Evolutionary conservation across 2,113 vertebrate species (phyloP).

Genomic region (Kobus ellipsiprymnus): DNA sequence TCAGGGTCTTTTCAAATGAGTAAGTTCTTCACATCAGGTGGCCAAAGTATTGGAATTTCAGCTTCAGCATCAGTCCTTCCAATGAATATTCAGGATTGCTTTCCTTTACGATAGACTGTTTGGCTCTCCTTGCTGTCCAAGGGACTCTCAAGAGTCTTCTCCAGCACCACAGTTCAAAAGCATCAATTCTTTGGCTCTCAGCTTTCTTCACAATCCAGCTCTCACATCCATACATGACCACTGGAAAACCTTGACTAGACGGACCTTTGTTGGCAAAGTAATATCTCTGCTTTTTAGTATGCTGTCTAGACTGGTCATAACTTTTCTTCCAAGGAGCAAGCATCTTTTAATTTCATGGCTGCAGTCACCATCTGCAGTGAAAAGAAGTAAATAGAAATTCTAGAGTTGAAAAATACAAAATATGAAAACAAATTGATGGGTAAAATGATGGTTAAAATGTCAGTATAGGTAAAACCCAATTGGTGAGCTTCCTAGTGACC

Average conservation of each 20-base stretch:
- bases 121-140: not conserved
- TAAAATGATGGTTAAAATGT: not conserved
- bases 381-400: not conserved
- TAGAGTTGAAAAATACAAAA: not conserved
- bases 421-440: not conserved
- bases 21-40: rapidly evolving
- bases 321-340: not conserved
- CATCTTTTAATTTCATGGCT: not conserved
- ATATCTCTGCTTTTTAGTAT: not conserved
- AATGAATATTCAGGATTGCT: not conserved
- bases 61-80: not conserved
- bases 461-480: not conserved
- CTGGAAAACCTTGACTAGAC: not conserved
- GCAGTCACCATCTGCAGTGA: not conserved
- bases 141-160: not conserved
- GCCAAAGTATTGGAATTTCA: not conserved
- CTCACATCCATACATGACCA: not conserved
- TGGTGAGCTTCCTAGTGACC: not conserved
- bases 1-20: not conserved
- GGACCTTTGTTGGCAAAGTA: not conserved
- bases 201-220: not conserved
- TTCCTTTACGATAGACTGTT: not conserved
- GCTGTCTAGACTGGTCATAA: not conserved
- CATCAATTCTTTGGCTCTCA: rapidly evolving
- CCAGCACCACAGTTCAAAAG: not conserved